phyloP scores from a whole-genome alignment of 2,113 vertebrate species.

The Lampris incognitus region DNA sequence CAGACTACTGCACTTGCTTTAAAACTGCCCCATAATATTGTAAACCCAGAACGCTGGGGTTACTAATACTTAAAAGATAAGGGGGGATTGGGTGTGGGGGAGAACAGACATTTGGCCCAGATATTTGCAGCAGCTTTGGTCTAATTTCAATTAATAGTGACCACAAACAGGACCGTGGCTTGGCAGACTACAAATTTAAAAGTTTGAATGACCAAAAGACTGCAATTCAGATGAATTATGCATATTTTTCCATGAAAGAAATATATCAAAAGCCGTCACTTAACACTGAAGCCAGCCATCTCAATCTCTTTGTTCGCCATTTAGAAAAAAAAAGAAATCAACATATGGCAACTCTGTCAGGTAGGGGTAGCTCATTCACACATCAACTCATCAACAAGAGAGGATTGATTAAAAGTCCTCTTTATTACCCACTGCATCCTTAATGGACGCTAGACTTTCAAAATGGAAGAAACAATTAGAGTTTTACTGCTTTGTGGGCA shows the following conservation, averaged over 20 bases:
- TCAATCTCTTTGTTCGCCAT: constrained; percentile 61
- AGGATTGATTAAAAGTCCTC: constrained; percentile 86
- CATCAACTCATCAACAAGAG: constrained; percentile 83
- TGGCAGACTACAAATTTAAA: neutral
- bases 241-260: constrained; percentile 9
- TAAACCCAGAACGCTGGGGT: neutral
- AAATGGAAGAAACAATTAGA: constrained; percentile 87
- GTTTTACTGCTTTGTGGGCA: constrained; percentile 85
- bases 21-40: constrained; percentile 27
- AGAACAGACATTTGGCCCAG: neutral
- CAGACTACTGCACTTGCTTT: constrained; percentile 37
- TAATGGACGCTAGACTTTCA: constrained; percentile 86
- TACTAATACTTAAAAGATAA: constrained; percentile 3
- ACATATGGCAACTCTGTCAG: constrained; percentile 74
- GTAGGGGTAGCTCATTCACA: constrained; percentile 75
- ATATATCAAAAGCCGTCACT: constrained; percentile 30
- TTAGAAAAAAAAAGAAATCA: constrained; percentile 66
- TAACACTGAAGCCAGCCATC: constrained; percentile 43
- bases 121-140: neutral
- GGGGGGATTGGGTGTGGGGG: neutral
- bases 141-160: neutral
- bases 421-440: constrained; percentile 84
- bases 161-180: neutral
- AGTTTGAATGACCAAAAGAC: constrained; percentile 5
- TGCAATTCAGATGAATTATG: constrained; percentile 13